Percentiles rank a stretch among this genome's conserved stretches.
Evolutionary conservation across 2,888 invertebrate genomes (phyloP).

Genomic region (Lottia scabra): DNA sequence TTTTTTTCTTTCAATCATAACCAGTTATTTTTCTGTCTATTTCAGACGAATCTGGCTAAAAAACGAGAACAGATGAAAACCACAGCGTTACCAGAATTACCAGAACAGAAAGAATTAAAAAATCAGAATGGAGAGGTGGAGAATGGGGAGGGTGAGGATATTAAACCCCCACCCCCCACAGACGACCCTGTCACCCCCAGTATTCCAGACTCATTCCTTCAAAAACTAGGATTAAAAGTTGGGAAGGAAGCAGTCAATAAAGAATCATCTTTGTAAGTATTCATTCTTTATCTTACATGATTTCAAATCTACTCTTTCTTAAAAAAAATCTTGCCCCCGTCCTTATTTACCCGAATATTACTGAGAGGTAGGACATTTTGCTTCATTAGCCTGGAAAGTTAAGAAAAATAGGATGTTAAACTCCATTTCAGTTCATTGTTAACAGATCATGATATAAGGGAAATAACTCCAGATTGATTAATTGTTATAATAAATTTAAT

Average conservation of each 20-base stretch:
- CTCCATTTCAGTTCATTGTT: no score
- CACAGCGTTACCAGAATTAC: slow-evolving; percentile 53
- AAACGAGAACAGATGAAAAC: slow-evolving; percentile 52
- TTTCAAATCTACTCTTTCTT: no score
- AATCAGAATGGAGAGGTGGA: slow-evolving; percentile 9
- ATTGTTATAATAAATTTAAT: no score
- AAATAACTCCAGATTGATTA: no score
- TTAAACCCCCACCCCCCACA: slow-evolving; percentile 20
- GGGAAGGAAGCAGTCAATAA: slow-evolving; percentile 19
- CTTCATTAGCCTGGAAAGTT: no score
- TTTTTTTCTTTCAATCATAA: no score
- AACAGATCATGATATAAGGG: no score
- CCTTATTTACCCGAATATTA: no score
- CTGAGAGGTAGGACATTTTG: no score
- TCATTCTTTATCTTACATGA: no score
- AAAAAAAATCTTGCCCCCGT: no score
- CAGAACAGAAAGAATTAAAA: slow-evolving; percentile 48
- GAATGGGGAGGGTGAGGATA: neutral
- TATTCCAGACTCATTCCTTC: slow-evolving; percentile 47
- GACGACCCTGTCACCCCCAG: slow-evolving; percentile 47
- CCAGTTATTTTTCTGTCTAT: neutral
- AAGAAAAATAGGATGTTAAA: no score
- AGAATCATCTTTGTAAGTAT: neutral
- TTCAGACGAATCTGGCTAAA: slow-evolving; percentile 59
- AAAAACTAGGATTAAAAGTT: slow-evolving; percentile 41